Evolutionary conservation across 53 echinoderm and acorn worm species (phyloP).

Genomic region (Holothuria scabra): DNA sequence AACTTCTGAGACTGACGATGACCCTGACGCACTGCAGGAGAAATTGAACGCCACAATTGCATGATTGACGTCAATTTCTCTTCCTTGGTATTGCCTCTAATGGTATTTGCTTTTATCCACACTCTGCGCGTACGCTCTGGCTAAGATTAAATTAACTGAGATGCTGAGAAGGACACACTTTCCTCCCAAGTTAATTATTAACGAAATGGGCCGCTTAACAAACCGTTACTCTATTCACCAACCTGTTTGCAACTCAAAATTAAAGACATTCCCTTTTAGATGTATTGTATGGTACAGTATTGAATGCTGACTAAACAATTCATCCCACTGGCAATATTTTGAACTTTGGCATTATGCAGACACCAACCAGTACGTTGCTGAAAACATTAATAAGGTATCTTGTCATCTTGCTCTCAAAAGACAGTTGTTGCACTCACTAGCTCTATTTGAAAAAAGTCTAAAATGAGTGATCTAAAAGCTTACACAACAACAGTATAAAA

Average conservation of each 20-base stretch:
- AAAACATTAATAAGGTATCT: no score
- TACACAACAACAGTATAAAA: no score
- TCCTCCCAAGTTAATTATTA: constrained; percentile 31
- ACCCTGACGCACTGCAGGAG: constrained; percentile 36
- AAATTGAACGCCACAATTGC: constrained; percentile 22
- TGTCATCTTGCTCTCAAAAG: no score
- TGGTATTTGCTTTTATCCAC: constrained; percentile 29
- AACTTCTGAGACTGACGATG: constrained; percentile 18
- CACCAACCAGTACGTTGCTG: no score
- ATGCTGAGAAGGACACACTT: constrained; percentile 18
- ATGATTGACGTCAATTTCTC: constrained; percentile 38
- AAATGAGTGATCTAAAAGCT: no score
- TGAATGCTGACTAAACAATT: no score
- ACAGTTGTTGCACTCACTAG: no score
- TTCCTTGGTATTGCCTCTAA: constrained; percentile 22
- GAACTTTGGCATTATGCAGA: no score
- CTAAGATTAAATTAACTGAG: constrained; percentile 32
- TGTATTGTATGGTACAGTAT: no score
- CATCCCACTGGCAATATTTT: no score
- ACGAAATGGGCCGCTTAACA: constrained; percentile 31
- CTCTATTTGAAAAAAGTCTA: no score
- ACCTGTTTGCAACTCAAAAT: constrained; percentile 34
- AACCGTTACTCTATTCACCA: constrained; percentile 30
- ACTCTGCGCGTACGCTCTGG: constrained; percentile 11
- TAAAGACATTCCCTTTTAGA: constrained; percentile 6